A percentile compares a stretch with the other conserved stretches of the same genome.
phyloP scores from a whole-genome alignment of 2,888 invertebrate species.

The Rhagonycha lutea region DNA sequence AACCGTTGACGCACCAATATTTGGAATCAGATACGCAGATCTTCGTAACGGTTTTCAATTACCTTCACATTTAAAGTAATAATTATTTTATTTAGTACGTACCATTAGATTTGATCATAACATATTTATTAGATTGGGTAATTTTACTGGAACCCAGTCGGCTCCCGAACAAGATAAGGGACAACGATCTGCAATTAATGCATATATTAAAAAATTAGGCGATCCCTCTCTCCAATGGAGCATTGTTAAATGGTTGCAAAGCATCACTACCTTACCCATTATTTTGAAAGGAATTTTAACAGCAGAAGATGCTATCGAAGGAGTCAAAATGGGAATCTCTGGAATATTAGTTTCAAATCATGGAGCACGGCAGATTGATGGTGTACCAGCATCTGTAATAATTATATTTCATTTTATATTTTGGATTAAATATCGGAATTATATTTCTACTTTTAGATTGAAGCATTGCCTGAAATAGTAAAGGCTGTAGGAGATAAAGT shows the following conservation, averaged over 20 bases:
- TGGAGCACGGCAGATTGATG: conserved; percentile 88
- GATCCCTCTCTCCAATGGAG: conserved; percentile 84
- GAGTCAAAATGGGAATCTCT: conserved; percentile 72
- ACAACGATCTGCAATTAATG: conserved; percentile 76
- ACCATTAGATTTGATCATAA: background rate
- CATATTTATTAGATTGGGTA: conserved; percentile 68
- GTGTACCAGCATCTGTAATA: conserved; percentile 78
- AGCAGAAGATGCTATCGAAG: conserved; percentile 81
- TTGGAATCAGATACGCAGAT: conserved; percentile 83
- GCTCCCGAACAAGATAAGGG: conserved; percentile 55
- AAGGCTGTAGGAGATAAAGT: conserved; percentile 70
- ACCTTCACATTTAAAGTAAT: conserved; percentile 76
- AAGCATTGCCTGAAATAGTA: conserved; percentile 79
- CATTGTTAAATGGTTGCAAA: conserved; percentile 85
- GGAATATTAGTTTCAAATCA: conserved; percentile 93
- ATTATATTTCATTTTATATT: background rate
- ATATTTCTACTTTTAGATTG: conserved; percentile 63
- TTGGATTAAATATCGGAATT: background rate
- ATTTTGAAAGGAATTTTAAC: conserved; percentile 86
- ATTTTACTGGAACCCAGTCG: conserved; percentile 68
- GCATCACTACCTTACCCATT: conserved; percentile 77
- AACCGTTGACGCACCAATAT: conserved; percentile 87
- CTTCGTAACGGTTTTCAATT: conserved; percentile 81
- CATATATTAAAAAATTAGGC: conserved; percentile 77
- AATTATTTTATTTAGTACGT: background rate